Conservation (phyloP, 2,888 invertebrate species). For the Molorchus minor region DNA sequence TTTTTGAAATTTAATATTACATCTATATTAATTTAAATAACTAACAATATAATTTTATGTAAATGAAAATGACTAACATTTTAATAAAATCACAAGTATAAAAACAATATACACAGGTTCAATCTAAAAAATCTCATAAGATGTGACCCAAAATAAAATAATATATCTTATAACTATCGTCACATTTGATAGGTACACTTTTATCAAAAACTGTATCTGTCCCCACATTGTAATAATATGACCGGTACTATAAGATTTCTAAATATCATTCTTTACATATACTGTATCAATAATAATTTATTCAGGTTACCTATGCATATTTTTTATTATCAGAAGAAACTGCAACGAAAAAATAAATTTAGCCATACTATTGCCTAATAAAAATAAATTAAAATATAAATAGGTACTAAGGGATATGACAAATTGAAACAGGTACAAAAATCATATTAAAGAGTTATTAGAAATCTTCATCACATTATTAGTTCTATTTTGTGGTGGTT, state of each 20-base stretch:
- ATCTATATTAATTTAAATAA: constrained; percentile 32
- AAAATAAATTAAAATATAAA: constrained; percentile 13
- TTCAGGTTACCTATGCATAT: neutral
- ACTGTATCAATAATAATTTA: too few relatives aligned
- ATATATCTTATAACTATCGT: neutral
- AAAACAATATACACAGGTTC: constrained; percentile 24
- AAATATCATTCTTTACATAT: constrained; percentile 20
- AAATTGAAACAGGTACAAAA: constrained; percentile 39
- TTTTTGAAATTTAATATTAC: constrained; percentile 30
- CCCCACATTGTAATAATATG: constrained; percentile 13
- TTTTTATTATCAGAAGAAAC: too few relatives aligned
- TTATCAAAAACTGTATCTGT: constrained; percentile 1
- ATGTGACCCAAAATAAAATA: neutral
- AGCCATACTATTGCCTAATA: constrained; percentile 1
- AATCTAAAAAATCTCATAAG: constrained; percentile 8
- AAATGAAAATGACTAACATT: constrained; percentile 28
- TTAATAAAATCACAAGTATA: constrained; percentile 26
- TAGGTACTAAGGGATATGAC: constrained; percentile 17
- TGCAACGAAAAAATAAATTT: neutral
- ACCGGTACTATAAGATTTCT: constrained; percentile 16
- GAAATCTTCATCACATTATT: constrained; percentile 39
- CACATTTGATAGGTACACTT: neutral
- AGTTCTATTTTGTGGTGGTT: constrained; percentile 65
- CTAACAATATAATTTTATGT: constrained; percentile 27
- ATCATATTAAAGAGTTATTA: constrained; percentile 30